Evolutionary conservation across 2,888 invertebrate species (phyloP).

Genomic region (Hydrotaea diabolus): DNA sequence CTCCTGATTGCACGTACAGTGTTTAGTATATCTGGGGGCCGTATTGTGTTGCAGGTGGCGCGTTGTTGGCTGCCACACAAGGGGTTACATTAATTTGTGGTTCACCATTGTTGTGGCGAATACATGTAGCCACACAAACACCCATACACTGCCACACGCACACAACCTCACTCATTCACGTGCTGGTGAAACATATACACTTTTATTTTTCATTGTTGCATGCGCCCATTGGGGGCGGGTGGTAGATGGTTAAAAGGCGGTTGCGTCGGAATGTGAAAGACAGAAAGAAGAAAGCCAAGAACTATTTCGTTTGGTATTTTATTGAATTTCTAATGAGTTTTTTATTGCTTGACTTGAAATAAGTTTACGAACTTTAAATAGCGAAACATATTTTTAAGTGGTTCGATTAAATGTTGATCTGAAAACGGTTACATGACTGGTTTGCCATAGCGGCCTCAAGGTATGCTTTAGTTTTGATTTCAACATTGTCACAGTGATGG

Average conservation of each 20-base stretch:
- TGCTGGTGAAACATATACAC: neutral
- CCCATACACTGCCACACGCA: neutral
- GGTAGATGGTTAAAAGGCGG: neutral
- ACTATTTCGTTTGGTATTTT: constrained; percentile 9
- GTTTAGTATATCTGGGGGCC: constrained; percentile 23
- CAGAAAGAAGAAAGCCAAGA: neutral
- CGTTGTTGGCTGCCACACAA: constrained; percentile 51
- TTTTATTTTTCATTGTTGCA: constrained; percentile 23
- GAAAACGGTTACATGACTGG: constrained; percentile 26
- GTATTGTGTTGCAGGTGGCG: constrained; percentile 55
- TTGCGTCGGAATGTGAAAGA: neutral
- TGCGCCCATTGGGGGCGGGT: neutral
- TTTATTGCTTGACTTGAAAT: constrained; percentile 4
- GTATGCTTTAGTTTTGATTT: constrained; percentile 17
- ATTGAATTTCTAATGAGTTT: constrained; percentile 44
- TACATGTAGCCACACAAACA: neutral
- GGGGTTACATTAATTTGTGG: constrained; percentile 63
- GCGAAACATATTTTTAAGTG: constrained; percentile 48
- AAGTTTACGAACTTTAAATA: constrained; percentile 5
- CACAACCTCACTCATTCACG: neutral
- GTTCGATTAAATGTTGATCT: constrained; percentile 23
- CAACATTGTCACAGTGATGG: constrained; percentile 40
- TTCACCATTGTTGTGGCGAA: constrained; percentile 58
- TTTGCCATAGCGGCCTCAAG: neutral
- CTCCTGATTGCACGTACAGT: constrained; percentile 19